Evolutionary conservation across 2,797 vertebrate species (phyloP).

Genomic region (Characodon lateralis): DNA sequence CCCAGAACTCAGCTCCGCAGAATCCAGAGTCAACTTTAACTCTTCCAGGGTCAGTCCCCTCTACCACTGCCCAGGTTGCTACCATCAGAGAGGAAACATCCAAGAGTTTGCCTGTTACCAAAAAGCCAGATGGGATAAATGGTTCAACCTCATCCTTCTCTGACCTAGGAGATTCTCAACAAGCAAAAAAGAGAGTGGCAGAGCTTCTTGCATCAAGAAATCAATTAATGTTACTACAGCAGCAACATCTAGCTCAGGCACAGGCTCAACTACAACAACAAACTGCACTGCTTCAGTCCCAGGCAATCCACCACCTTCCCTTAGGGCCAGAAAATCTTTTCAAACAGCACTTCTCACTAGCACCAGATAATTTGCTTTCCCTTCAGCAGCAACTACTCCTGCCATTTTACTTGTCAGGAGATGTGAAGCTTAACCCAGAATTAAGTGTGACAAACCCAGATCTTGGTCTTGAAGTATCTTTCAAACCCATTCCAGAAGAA

Average conservation of each 20-base stretch:
- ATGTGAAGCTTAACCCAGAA: slow-evolving; percentile 92
- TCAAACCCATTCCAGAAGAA: slow-evolving; percentile 64
- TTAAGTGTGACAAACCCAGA: slow-evolving; percentile 85
- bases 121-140: slow-evolving; percentile 51
- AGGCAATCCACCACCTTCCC: slow-evolving; percentile 92
- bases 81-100: slow-evolving; percentile 59
- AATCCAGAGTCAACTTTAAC: slow-evolving; percentile 70
- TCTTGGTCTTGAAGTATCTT: slow-evolving; percentile 79
- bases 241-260: slow-evolving; percentile 85
- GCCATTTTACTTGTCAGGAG: slow-evolving; percentile 96
- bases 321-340: slow-evolving; percentile 90
- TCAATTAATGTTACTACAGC: slow-evolving; percentile 84
- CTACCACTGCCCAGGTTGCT: slow-evolving; percentile 47
- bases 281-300: slow-evolving; percentile 94
- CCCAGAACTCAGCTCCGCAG: slow-evolving; percentile 79
- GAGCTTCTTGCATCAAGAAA: slow-evolving; percentile 91
- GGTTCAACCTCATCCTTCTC: slow-evolving; percentile 59
- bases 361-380: slow-evolving; percentile 89
- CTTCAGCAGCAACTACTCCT: slow-evolving; percentile 96
- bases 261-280: slow-evolving; percentile 95
- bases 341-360: slow-evolving; percentile 90
- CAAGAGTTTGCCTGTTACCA: slow-evolving; percentile 53
- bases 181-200: slow-evolving; percentile 88
- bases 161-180: slow-evolving; percentile 83
- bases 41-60: slow-evolving; percentile 67